Evolutionary conservation across 2,888 invertebrate genomes (phyloP).

Genomic region (Dorcus hopei): DNA sequence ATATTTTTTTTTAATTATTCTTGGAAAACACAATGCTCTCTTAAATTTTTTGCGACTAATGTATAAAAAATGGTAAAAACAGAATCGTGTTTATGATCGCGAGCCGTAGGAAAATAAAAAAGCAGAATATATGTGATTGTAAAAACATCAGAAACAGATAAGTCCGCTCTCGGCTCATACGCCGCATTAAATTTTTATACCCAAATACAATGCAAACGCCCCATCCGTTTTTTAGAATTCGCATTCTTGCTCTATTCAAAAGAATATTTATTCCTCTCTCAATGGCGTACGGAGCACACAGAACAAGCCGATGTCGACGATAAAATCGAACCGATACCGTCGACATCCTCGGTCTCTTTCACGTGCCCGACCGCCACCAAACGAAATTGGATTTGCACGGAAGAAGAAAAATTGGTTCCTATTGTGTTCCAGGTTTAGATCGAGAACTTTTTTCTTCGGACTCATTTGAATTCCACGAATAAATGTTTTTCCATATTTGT

Average conservation of each 20-base stretch:
- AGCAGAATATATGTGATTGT: too few species aligned
- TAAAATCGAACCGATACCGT: not conserved
- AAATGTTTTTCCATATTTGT: conserved; percentile 9
- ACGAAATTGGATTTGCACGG: too few species aligned
- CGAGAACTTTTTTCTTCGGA: not conserved
- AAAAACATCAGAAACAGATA: too few species aligned
- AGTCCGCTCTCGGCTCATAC: too few species aligned
- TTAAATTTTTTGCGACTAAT: too few species aligned
- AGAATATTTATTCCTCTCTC: conserved; percentile 10
- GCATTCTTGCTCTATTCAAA: conserved; percentile 1
- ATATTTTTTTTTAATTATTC: too few species aligned
- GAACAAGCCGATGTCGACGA: not conserved
- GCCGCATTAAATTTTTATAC: not conserved
- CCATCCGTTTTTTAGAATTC: not conserved
- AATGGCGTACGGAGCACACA: not conserved
- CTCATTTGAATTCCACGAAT: conserved; percentile 8
- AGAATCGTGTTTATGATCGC: too few species aligned
- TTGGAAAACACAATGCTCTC: too few species aligned
- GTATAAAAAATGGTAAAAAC: too few species aligned
- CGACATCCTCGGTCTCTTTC: too few species aligned
- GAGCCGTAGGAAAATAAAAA: too few species aligned
- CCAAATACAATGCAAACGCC: conserved; percentile 3
- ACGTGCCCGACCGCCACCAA: too few species aligned
- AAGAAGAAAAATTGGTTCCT: not conserved
- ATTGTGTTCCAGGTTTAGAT: conserved; percentile 1